Evolutionary conservation across 1,140 invertebrate genomes (phyloP), one percentile per base, ranked within the genome.

Genomic region (Microplitis mediator): DNA sequence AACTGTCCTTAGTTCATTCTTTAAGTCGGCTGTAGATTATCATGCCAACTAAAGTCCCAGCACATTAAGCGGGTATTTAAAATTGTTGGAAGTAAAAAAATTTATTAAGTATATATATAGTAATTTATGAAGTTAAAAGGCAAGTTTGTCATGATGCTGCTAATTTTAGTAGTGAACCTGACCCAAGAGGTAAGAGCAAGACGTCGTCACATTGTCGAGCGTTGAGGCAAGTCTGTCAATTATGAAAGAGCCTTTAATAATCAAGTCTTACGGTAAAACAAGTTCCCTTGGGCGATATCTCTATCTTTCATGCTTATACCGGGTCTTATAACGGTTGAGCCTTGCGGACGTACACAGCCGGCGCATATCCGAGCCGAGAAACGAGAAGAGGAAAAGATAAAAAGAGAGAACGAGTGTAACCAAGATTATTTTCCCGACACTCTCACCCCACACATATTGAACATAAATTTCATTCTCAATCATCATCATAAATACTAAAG

Each of bases 271-370:
- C 62, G 74, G 34, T 52, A 79, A 75, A 81, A 82, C 80, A 80
- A 83, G 79, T 82, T 85, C 84, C 84, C 83, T 77, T 78, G 83
- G 83, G 84, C 79, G 72, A 78, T 79, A 84, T 85, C 81, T 81
- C 79, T 79, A 84, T 86, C 82, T 84, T 84, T 86, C 81, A 85
- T 84, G 82, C 80, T 85, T 84, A 72, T 23, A 23, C 23, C 23
- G 23, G 23, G 23, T 50, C 58, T 51, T 69, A 69, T 71, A 72
- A 75, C 74, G 60, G 51, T 60, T 35, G 14, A 54, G 31, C 11
- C 39, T 45, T 45, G 39, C 39, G 39, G 5, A 45, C 52, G 3
- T 65, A 39, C 45, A 16, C n/a, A 23, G 23, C 23, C 23, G 23
- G 23, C 23, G 23, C 23, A 23, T 23, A 23, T 23, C 23, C 23